phyloP scores from a whole-genome alignment of 2,888 invertebrate genomes.

The Eucera pruinosa region DNA sequence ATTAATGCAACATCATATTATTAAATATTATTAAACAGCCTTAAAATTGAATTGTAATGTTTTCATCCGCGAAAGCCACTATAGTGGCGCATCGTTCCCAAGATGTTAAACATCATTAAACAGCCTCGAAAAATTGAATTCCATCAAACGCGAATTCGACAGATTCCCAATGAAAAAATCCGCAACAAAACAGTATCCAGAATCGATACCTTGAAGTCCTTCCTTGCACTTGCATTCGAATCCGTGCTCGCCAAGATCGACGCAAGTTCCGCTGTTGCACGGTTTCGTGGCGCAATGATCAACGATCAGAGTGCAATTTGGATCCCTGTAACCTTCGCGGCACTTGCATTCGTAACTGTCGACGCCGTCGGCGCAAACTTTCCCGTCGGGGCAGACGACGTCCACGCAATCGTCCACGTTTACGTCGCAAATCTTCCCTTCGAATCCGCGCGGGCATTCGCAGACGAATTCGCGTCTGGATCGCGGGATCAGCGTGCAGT shows the following conservation, averaged over 20 bases:
- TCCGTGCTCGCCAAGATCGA: slow-evolving; percentile 86
- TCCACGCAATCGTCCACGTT: slow-evolving; percentile 89
- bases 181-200: no score
- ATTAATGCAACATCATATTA: no score
- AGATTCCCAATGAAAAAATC: no score
- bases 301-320: slow-evolving; percentile 86
- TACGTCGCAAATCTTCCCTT: slow-evolving; percentile 88
- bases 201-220: slow-evolving; percentile 89
- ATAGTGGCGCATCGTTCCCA: no score
- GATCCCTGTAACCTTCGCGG: slow-evolving; percentile 87
- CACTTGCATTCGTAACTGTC: slow-evolving; percentile 87
- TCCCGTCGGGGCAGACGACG: slow-evolving; percentile 85
- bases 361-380: slow-evolving; percentile 86
- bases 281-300: slow-evolving; percentile 88
- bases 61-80: no score
- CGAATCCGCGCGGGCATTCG: slow-evolving; percentile 88
- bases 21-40: no score
- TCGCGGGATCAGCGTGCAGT: slow-evolving; percentile 85
- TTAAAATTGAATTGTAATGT: no score
- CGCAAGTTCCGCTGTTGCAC: slow-evolving; percentile 92
- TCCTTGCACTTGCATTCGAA: slow-evolving; percentile 90
- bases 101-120: no score
- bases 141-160: no score
- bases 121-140: no score
- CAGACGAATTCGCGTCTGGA: slow-evolving; percentile 86